A percentile compares a stretch with the other conserved stretches of the same genome.
Conservation (phyloP, 2,888 invertebrate genomes). For the Notodonta dromedarius region DNA sequence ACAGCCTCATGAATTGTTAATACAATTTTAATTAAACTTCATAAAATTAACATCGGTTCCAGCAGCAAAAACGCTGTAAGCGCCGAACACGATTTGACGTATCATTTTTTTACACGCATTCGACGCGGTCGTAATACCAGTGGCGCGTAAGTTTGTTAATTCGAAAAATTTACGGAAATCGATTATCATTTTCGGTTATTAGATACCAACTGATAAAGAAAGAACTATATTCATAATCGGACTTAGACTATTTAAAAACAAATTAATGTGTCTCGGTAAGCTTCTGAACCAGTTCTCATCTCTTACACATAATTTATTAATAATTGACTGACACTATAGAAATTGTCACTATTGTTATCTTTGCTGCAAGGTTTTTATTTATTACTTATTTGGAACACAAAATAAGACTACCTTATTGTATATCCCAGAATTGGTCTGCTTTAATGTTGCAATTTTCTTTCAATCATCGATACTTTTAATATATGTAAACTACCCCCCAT, state of each 20-base stretch:
- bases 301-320: no score
- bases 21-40: conserved; percentile 63
- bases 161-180: not conserved
- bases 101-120: conserved; percentile 28
- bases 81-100: conserved; percentile 38
- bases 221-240: no score
- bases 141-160: not conserved
- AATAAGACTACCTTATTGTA: not conserved
- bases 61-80: conserved; percentile 31
- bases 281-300: no score
- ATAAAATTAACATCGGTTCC: conserved; percentile 52
- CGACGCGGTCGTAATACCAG: not conserved
- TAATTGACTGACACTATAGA: no score
- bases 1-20: conserved; percentile 66
- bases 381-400: not conserved
- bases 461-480: not conserved
- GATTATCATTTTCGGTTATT: no score
- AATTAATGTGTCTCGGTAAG: no score
- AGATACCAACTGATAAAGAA: no score
- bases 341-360: no score
- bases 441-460: no score
- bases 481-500: not conserved
- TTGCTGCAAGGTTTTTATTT: no score
- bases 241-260: no score
- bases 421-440: not conserved